Conservation (phyloP, 1,140 invertebrate species). For the Drosophila bocki region DNA sequence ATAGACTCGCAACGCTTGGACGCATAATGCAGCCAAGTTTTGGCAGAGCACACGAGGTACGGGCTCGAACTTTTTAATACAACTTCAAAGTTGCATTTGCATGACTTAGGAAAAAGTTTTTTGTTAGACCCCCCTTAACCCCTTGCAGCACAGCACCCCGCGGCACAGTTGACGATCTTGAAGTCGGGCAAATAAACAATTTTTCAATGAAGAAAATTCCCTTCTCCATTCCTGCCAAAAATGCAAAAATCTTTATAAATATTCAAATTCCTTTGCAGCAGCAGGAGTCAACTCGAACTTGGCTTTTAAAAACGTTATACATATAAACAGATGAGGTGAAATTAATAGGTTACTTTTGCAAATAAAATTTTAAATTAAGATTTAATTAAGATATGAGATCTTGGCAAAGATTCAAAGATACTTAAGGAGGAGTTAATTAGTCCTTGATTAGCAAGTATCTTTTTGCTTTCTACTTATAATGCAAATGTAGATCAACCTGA, state of each 20-base stretch:
- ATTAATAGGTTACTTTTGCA: background rate
- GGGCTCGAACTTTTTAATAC: slow-evolving; percentile 63
- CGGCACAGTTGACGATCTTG: slow-evolving; percentile 50
- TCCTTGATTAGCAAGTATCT: background rate
- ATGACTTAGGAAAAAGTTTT: slow-evolving; percentile 70
- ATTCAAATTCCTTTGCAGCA: slow-evolving; percentile 69
- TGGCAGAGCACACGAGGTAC: slow-evolving; percentile 36
- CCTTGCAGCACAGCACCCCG: background rate
- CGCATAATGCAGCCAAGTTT: slow-evolving; percentile 66
- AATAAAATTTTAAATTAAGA: background rate
- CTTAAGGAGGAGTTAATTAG: background rate
- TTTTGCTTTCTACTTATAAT: background rate
- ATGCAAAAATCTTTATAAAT: slow-evolving; percentile 82
- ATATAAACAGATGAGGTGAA: background rate
- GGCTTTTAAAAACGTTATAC: slow-evolving; percentile 61
- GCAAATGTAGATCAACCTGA: background rate
- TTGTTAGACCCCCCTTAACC: slow-evolving; percentile 43
- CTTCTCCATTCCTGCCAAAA: slow-evolving; percentile 48
- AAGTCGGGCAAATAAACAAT: slow-evolving; percentile 76
- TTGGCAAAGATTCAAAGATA: background rate
- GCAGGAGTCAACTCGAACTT: slow-evolving; percentile 23
- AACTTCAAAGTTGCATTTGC: slow-evolving; percentile 77
- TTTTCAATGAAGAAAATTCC: slow-evolving; percentile 75
- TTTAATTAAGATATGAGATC: too few relatives aligned
- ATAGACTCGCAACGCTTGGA: slow-evolving; percentile 68